Conservation (phyloP, 2,797 vertebrate species). For the Myotis myotis region DNA sequence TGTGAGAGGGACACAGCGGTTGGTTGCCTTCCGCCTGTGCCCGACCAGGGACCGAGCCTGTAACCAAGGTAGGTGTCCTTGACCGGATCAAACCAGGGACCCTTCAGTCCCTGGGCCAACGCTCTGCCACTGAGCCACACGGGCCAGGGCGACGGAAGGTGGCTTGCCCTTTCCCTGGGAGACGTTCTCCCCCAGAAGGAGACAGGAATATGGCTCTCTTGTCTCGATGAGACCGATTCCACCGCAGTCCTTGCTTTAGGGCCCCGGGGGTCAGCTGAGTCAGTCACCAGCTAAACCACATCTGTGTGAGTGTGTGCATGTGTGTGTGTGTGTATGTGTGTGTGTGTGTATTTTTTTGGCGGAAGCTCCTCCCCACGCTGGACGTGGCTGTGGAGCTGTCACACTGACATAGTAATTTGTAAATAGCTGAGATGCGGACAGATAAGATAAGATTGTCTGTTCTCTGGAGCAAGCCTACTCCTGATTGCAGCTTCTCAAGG, state of each 20-base stretch:
- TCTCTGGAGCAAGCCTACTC: background rate
- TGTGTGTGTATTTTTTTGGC: no score
- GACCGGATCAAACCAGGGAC: no score
- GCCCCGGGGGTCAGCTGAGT: background rate
- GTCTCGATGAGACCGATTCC: background rate
- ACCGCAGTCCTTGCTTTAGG: background rate
- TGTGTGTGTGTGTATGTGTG: no score
- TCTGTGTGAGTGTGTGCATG: no score
- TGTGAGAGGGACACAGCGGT: no score
- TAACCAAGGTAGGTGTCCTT: no score
- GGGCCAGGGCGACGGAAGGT: no score
- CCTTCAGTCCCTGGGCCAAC: no score
- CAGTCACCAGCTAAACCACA: background rate
- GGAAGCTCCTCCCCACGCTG: background rate
- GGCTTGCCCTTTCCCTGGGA: background rate
- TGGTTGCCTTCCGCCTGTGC: no score
- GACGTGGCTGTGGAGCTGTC: background rate
- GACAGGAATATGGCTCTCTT: background rate
- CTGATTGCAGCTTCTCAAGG: background rate
- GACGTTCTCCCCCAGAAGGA: background rate
- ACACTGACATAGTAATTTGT: background rate
- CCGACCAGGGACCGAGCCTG: no score
- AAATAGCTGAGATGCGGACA: slow-evolving; percentile 23
- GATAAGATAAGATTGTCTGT: slow-evolving; percentile 7
- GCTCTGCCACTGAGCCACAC: no score